Percentiles rank a stretch among this genome's conserved stretches.
Conservation (phyloP, 1,140 invertebrate species). For the Drosophila auraria region DNA sequence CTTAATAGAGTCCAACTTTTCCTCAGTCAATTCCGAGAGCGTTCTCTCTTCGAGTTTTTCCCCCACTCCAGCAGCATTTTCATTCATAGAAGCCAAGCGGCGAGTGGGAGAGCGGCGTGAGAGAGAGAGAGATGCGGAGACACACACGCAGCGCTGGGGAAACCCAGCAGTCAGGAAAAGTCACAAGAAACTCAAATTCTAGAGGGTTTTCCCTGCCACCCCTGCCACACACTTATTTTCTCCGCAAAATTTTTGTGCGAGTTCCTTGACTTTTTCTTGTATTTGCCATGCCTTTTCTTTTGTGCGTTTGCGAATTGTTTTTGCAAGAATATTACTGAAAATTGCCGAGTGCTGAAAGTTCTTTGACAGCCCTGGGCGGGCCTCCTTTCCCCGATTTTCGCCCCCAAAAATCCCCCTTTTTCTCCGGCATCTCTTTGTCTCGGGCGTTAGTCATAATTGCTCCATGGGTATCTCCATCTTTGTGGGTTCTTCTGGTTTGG, state of each 20-base stretch:
- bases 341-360: constrained; percentile 77
- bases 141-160: constrained; percentile 55
- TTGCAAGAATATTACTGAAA: constrained; percentile 75
- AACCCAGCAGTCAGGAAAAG: constrained; percentile 77
- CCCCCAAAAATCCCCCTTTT: background rate
- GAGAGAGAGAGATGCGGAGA: constrained; percentile 41
- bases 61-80: constrained; percentile 24
- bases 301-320: constrained; percentile 59
- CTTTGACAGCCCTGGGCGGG: constrained; percentile 57
- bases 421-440: constrained; percentile 59
- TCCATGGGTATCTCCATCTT: constrained; percentile 38
- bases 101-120: background rate
- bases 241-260: constrained; percentile 32
- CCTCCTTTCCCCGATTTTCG: background rate
- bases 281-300: constrained; percentile 50
- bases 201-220: constrained; percentile 17
- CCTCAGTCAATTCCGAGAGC: constrained; percentile 37
- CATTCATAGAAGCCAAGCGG: constrained; percentile 65
- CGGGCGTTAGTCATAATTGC: constrained; percentile 75
- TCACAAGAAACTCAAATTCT: constrained; percentile 44
- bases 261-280: constrained; percentile 76
- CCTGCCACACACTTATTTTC: background rate
- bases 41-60: constrained; percentile 21
- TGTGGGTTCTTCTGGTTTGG: constrained; percentile 27
- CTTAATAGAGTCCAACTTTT: constrained; percentile 79